Evolutionary conservation across 1,140 invertebrate species (phyloP).

Genomic region (Cyclina sinensis): DNA sequence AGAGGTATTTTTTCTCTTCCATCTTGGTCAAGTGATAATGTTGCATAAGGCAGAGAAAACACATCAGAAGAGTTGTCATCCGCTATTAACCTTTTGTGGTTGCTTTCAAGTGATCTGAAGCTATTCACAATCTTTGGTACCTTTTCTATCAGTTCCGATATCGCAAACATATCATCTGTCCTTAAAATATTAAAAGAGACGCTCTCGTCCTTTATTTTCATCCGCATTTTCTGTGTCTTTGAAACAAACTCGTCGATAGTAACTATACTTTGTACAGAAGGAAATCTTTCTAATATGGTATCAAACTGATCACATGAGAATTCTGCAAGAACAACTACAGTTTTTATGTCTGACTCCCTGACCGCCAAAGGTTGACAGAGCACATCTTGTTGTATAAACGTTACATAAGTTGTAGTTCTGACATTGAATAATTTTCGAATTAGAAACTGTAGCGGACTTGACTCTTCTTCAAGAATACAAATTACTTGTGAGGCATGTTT

Average conservation of each 20-base stretch:
- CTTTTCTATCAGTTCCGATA: not conserved
- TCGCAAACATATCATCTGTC: constrained; percentile 11
- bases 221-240: not conserved
- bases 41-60: not conserved
- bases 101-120: not conserved
- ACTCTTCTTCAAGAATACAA: not conserved
- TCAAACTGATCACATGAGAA: no score
- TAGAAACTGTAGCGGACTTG: not conserved
- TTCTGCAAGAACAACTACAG: not conserved
- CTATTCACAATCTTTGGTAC: not conserved
- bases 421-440: not conserved
- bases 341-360: not conserved
- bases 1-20: not conserved
- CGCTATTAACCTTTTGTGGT: no score
- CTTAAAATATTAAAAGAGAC: not conserved
- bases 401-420: not conserved
- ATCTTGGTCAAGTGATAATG: not conserved
- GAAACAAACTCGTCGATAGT: not conserved
- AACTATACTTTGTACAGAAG: not conserved
- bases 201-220: not conserved
- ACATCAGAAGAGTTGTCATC: not conserved
- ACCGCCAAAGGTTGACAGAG: not conserved
- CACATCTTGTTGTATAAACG: not conserved
- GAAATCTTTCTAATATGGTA: not conserved
- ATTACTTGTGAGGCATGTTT: not conserved